Conservation (phyloP, 2,888 invertebrate genomes). For the Heteromurus nitidus region DNA sequence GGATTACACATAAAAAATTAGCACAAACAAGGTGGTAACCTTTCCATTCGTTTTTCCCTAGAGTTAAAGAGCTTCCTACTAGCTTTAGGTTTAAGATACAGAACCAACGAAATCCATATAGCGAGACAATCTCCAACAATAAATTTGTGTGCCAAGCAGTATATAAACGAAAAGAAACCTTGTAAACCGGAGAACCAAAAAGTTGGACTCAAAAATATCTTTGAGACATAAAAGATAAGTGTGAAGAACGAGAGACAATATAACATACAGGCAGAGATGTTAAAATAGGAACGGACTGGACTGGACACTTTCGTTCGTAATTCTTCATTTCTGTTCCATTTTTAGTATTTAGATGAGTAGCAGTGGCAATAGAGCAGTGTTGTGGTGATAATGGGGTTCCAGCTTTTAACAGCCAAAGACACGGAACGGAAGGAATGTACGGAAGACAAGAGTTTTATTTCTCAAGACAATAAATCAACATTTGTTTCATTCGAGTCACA, state of each 20-base stretch:
- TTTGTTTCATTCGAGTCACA: constrained; percentile 56
- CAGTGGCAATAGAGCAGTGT: constrained; percentile 13
- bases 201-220: constrained; percentile 35
- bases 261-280: constrained; percentile 10
- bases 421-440: constrained; percentile 67
- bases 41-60: constrained; percentile 18
- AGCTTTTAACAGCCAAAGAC: constrained; percentile 23
- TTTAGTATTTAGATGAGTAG: constrained; percentile 24
- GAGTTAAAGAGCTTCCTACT: too few relatives aligned
- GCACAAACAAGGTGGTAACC: constrained; percentile 31
- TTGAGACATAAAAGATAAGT: not conserved
- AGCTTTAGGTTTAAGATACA: constrained; percentile 1
- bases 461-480: constrained; percentile 44
- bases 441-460: constrained; percentile 64
- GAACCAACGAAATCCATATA: not conserved
- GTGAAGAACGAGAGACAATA: constrained; percentile 18
- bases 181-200: constrained; percentile 23
- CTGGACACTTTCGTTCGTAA: constrained; percentile 36
- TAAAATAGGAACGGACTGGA: constrained; percentile 25
- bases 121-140: not conserved
- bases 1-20: constrained; percentile 13
- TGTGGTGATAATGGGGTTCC: constrained; percentile 9
- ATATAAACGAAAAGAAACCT: not conserved
- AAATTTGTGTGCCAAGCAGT: too few relatives aligned
- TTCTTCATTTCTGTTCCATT: not conserved